phyloP scores from a whole-genome alignment of 2,888 invertebrate species.

The Leptinotarsa peninsularis region DNA sequence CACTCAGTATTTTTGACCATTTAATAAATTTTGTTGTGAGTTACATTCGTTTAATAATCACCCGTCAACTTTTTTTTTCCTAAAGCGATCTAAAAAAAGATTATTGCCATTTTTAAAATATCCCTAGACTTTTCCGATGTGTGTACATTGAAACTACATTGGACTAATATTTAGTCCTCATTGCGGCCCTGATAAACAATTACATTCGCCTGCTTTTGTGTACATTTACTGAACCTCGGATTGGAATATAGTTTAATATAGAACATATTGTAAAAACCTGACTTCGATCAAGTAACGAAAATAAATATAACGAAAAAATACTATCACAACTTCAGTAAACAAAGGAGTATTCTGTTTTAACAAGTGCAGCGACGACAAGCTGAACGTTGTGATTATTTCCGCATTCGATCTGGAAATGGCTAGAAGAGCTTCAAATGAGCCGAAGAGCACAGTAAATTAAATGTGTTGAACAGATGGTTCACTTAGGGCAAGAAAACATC shows the following conservation, averaged over 20 bases:
- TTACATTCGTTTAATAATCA: too few relatives aligned
- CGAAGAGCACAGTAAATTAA: neutral
- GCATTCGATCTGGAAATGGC: neutral
- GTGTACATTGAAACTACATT: too few relatives aligned
- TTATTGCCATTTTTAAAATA: too few relatives aligned
- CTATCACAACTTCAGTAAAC: constrained; percentile 3
- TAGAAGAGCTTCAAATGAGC: neutral
- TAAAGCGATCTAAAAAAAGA: too few relatives aligned
- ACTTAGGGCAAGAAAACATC: neutral
- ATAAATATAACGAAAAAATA: constrained; percentile 1
- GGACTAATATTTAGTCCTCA: too few relatives aligned
- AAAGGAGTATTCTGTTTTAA: neutral
- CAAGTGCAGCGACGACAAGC: neutral
- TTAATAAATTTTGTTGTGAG: too few relatives aligned
- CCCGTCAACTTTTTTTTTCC: too few relatives aligned
- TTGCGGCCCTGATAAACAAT: too few relatives aligned
- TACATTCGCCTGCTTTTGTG: too few relatives aligned
- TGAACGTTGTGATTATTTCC: constrained; percentile 10
- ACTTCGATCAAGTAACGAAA: constrained; percentile 4
- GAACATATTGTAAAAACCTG: constrained; percentile 11
- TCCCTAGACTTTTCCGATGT: too few relatives aligned
- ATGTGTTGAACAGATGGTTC: constrained; percentile 6
- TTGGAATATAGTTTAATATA: neutral
- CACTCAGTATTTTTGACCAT: too few relatives aligned
- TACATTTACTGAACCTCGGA: too few relatives aligned